phyloP scores from a whole-genome alignment of 2,888 invertebrate genomes.

The Amphipoea oculea region DNA sequence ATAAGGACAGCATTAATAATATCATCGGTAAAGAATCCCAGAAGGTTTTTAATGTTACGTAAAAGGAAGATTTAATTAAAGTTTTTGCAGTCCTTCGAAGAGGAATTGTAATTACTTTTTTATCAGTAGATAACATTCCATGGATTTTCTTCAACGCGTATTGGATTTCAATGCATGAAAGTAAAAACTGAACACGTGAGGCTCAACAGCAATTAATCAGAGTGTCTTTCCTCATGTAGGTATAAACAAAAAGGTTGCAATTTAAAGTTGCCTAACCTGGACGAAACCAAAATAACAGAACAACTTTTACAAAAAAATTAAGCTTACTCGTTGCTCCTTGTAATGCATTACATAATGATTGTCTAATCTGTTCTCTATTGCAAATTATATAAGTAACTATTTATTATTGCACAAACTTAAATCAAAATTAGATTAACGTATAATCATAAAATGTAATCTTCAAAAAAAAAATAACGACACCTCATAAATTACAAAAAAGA shows the following conservation, averaged over 20 bases:
- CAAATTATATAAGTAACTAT: conserved; percentile 3
- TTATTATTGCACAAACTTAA: neutral
- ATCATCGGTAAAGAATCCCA: conserved; percentile 13
- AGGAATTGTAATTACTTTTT: neutral
- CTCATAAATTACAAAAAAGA: neutral
- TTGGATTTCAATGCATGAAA: conserved; percentile 4
- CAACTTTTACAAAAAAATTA: conserved; percentile 35
- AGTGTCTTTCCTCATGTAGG: conserved; percentile 4
- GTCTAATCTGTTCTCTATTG: neutral
- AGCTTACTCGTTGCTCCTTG: conserved; percentile 12
- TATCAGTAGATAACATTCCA: neutral
- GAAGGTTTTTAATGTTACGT: neutral
- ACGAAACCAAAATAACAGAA: conserved; percentile 35
- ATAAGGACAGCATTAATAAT: conserved; percentile 2
- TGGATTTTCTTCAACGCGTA: conserved; percentile 8
- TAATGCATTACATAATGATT: conserved; percentile 27
- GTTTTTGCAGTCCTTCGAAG: conserved; percentile 8
- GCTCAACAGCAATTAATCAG: conserved; percentile 16
- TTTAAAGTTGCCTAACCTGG: conserved; percentile 26
- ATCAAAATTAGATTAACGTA: conserved; percentile 4
- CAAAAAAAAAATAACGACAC: too few relatives aligned
- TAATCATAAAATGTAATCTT: neutral
- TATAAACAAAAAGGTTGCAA: conserved; percentile 6
- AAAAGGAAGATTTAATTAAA: conserved; percentile 26
- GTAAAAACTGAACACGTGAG: conserved; percentile 7